These are phyloP conservation scores for Craniophora ligustri DNA, from an alignment of 2,888 invertebrate genomes.

Conservation along the genomic window DNA sequence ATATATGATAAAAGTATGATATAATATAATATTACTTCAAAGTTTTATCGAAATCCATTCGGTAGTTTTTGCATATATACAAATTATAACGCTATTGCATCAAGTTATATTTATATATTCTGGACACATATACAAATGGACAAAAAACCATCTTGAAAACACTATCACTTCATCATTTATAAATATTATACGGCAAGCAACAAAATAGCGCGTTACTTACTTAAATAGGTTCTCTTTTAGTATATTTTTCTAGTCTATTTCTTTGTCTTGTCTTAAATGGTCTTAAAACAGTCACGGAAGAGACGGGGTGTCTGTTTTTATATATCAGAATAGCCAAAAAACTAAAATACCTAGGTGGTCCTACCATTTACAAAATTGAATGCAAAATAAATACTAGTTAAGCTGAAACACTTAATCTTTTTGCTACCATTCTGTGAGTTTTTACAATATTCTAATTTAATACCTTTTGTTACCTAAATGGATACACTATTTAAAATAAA, in stretches of 20 bases:
- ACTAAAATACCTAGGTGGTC: not conserved
- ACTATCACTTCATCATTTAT: no score
- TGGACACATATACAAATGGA: no score
- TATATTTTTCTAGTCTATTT: not conserved
- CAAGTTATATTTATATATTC: no score
- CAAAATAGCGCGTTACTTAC: not conserved
- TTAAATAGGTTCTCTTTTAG: not conserved
- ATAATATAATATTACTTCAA: no score
- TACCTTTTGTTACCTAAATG: conserved; percentile 1
- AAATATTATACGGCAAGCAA: no score
- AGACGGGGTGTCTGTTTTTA: not conserved
- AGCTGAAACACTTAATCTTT: conserved; percentile 12
- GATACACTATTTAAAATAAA: conserved; percentile 21
- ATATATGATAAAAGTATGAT: no score
- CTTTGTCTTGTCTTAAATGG: not conserved
- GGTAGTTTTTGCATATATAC: no score
- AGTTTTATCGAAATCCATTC: no score
- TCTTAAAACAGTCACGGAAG: not conserved
- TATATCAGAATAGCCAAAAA: not conserved
- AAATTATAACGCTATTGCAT: no score
- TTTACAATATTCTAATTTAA: conserved; percentile 4
- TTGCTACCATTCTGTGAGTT: not conserved
- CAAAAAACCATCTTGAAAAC: no score
- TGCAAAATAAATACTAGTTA: not conserved
- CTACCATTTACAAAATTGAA: not conserved